Evolutionary conservation across 35 echinoderm and acorn worm genomes (phyloP), one percentile per base, ranked within the genome.

Genomic region (Apostichopus californicus): DNA sequence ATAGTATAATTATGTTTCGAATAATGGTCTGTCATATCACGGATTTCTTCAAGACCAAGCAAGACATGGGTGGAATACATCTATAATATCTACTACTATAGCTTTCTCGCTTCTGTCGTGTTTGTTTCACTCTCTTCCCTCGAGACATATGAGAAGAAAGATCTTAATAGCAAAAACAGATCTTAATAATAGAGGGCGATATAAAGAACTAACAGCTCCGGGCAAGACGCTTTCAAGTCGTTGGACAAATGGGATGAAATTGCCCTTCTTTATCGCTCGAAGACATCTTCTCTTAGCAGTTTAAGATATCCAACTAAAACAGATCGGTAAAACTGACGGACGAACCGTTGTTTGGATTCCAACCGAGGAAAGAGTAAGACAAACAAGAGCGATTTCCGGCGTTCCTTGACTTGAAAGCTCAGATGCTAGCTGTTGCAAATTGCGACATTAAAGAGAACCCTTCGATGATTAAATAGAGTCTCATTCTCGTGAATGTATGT

Each of bases 121-220:
- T 68, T 68, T 68, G 64, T 68, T 68, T 68, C 64, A 18, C 64
- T 14, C n/a, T 68, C 64, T 14, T 68, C 20, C 13, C 55, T 23
- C 81, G 28, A 81, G 25, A 22, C 78, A 22, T 20, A n/a, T 22
- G 81, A 85, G 55, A 23, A n/a, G 54, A 21, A 14, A 56, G 80
- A 58, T 85, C 57, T 85, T 58, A 85, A 85, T 85, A 59, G n/a
- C 81, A 59, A 85, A 59, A 85, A 85, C 57, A 85, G 81, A 56
- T 85, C 15, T 85, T 58, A 20, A 85, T 57, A 58, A 85, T 57
- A 58, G 81, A 85, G 81, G 81, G 81, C 81, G 81, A 85, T 85
- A 56, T 9, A 59, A 59, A 85, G 57, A 85, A 85, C 81, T 24
- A 85, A 85, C 57, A 85, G 81, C 81, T 85, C 13, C 3, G 18